Percentiles rank a stretch among this genome's conserved stretches.
Conservation (phyloP, 2,888 invertebrate genomes). For the Xanthia togata region DNA sequence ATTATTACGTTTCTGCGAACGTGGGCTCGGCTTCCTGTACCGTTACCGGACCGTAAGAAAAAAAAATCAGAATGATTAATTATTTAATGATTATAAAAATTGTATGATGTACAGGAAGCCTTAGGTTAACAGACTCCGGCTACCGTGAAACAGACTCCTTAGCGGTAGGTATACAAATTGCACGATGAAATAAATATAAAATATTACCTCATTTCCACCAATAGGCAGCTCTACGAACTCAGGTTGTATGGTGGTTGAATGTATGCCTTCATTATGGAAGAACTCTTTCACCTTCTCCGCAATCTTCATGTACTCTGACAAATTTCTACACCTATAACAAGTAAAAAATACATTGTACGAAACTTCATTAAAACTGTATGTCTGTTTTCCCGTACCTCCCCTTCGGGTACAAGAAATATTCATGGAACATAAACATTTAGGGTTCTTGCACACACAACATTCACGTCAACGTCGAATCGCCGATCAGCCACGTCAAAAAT, state of each 20-base stretch:
- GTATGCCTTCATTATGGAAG: constrained; percentile 99
- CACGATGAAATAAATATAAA: background rate
- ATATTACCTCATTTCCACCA: constrained; percentile 84
- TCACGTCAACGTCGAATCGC: too few relatives aligned
- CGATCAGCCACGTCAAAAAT: too few relatives aligned
- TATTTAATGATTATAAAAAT: too few relatives aligned
- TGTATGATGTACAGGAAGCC: too few relatives aligned
- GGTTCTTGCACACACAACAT: too few relatives aligned
- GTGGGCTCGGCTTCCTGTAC: too few relatives aligned
- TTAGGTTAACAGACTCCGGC: background rate
- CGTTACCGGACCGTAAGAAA: too few relatives aligned
- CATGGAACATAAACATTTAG: too few relatives aligned
- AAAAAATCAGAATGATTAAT: too few relatives aligned
- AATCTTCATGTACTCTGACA: constrained; percentile 99
- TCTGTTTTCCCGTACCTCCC: background rate
- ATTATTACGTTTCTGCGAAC: too few relatives aligned
- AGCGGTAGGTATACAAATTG: background rate
- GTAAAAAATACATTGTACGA: background rate
- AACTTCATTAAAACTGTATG: background rate
- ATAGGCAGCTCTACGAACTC: constrained; percentile 97
- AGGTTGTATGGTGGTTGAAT: constrained; percentile 99
- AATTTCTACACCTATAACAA: constrained; percentile 94
- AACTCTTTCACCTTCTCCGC: constrained; percentile 99
- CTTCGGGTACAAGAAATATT: too few relatives aligned
- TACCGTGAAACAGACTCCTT: too few relatives aligned